Evolutionary conservation across 2,888 invertebrate species (phyloP).

Genomic region (Cyaniris semiargus): DNA sequence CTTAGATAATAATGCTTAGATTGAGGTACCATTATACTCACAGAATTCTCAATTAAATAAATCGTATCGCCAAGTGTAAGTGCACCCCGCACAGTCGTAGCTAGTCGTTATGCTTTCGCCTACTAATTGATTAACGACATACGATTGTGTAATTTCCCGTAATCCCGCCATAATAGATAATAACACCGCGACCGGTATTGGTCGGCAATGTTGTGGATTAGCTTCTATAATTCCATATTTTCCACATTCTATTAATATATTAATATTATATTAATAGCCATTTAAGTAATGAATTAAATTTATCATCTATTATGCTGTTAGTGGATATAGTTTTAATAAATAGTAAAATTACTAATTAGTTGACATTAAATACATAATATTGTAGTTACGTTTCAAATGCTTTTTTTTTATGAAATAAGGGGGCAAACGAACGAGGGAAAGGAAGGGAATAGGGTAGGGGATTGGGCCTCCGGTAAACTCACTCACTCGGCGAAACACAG

Average conservation of each 20-base stretch:
- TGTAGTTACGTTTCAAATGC: too few relatives aligned
- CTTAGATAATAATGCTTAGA: too few relatives aligned
- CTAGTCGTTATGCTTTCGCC: background rate
- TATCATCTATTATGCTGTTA: background rate
- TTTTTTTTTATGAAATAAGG: too few relatives aligned
- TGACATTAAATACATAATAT: too few relatives aligned
- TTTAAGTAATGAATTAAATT: background rate
- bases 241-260: too few relatives aligned
- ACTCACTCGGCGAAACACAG: too few relatives aligned
- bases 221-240: background rate
- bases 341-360: too few relatives aligned
- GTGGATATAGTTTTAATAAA: background rate
- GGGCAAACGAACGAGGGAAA: too few relatives aligned
- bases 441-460: too few relatives aligned
- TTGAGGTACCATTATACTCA: too few relatives aligned
- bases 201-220: background rate
- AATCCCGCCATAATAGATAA: background rate
- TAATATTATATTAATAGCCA: background rate
- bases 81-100: background rate
- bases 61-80: background rate
- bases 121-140: slow-evolving; percentile 3
- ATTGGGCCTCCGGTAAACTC: too few relatives aligned
- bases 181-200: background rate
- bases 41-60: background rate
- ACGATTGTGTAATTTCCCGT: slow-evolving; percentile 3